A percentile compares a stretch with the other conserved stretches of the same genome.
phyloP scores from a whole-genome alignment of 2,797 vertebrate species.

The Sebastes trivittatus region DNA sequence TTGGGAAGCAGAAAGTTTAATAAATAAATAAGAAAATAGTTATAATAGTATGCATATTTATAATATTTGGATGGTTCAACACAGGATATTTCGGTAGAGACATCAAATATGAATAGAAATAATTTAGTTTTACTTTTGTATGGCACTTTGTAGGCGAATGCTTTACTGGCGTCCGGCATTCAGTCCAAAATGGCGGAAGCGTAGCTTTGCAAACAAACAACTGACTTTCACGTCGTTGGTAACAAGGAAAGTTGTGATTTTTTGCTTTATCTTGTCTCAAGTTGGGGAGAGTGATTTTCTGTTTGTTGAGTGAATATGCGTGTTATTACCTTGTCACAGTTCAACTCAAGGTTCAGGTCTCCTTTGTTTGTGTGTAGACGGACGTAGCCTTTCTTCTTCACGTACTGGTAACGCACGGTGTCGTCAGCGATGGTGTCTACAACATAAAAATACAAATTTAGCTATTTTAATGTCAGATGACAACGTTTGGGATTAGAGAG shows the following conservation, averaged over 20 bases:
- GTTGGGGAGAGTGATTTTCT: background rate
- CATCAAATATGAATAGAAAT: too few species aligned
- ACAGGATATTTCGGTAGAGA: too few species aligned
- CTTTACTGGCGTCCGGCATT: too few species aligned
- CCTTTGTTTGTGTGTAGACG: constrained; percentile 94
- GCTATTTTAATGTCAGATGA: background rate
- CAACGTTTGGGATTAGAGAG: background rate
- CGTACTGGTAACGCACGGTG: constrained; percentile 90
- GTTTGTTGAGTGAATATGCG: background rate
- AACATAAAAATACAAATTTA: background rate
- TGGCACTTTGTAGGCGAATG: too few species aligned
- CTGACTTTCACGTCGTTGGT: too few species aligned
- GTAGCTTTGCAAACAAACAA: too few species aligned
- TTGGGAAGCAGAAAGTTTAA: too few species aligned
- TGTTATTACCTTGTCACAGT: constrained; percentile 91
- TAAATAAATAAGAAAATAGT: too few species aligned
- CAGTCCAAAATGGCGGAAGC: too few species aligned
- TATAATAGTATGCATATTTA: too few species aligned
- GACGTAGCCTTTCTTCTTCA: constrained; percentile 97
- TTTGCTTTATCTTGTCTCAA: background rate
- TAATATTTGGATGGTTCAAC: too few species aligned
- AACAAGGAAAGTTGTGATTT: background rate
- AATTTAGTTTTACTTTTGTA: too few species aligned
- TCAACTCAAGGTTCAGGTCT: constrained; percentile 93
- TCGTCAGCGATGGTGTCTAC: constrained; percentile 93